Percentiles rank a stretch among this genome's conserved stretches.
These are phyloP conservation scores for Bradypodion pumilum DNA, from an alignment of 2,797 vertebrate genomes.

Conservation along the genomic window DNA sequence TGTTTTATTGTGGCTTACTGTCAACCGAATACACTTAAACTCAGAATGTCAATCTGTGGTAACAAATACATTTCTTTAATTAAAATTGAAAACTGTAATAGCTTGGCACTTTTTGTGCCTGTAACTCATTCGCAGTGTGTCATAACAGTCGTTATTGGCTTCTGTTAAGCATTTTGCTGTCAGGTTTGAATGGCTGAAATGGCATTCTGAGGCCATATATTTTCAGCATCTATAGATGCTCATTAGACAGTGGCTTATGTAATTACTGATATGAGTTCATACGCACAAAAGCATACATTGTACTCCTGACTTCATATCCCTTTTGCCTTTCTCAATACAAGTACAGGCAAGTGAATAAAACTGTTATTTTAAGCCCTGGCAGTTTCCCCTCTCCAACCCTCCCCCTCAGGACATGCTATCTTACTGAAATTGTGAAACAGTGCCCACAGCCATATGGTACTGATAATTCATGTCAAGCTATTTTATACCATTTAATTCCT, in stretches of 20 bases:
- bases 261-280: constrained; percentile 1
- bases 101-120: constrained; percentile 20
- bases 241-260: constrained; percentile 7
- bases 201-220: background rate
- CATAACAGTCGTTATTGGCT: constrained; percentile 29
- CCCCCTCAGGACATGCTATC: constrained; percentile 3
- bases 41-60: constrained; percentile 16
- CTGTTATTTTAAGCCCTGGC: constrained; percentile 18
- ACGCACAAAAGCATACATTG: background rate
- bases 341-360: constrained; percentile 30
- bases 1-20: constrained; percentile 6
- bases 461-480: constrained; percentile 19
- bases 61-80: constrained; percentile 11
- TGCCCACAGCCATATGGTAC: constrained; percentile 23
- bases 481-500: constrained; percentile 24
- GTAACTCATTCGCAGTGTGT: constrained; percentile 18
- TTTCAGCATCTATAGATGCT: constrained; percentile 43
- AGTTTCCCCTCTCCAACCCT: too few species aligned
- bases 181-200: constrained; percentile 28
- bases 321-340: constrained; percentile 1
- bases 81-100: constrained; percentile 29
- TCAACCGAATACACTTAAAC: constrained; percentile 18
- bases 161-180: constrained; percentile 31
- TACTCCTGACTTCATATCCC: constrained; percentile 1
- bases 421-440: constrained; percentile 22